Base-by-base conservation (phyloP, 1,140 invertebrate genomes). In the Drosophila arawakana region DNA sequence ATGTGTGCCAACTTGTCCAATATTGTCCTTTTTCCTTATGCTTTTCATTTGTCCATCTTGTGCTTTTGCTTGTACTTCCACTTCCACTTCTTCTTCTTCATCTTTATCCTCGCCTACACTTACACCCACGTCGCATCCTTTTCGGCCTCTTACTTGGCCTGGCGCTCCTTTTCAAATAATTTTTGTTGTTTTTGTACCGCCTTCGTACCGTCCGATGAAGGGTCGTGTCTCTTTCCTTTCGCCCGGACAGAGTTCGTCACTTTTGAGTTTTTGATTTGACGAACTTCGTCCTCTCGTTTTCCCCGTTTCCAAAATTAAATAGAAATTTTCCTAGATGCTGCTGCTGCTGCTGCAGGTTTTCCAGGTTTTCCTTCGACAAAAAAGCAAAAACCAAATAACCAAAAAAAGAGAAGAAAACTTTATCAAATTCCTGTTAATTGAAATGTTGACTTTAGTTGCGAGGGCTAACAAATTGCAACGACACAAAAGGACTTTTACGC, bases 11-110 rank as follows among this genome's bases (percentile, higher is more conserved):
- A 80, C 80, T 84, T 78, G 84, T 89, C 77, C 84, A 89, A 88
- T 89, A 89, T 88, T 89, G 84, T 84, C 84, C 78, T 67, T 89
- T 89, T 84, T 84, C 84, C 84, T 88, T 83, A 84, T 81, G 85
- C 75, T 76, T 84, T 89, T 72, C 80, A 80, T 89, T 88, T 89
- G 80, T 84, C 74, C 84, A 80, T 88, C 83, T 83, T 88, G 39
- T 88, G 66, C 83, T 88, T 88, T 21, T 88, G 69, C 77, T 88
- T 78, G 62, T 85, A 85, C 70, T 75, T 76, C 62, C 67, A 60
- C 58, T 49, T 55, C 10, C 2, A 21, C 10, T 37, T 58, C 63
- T 49, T 43, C 63, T 41, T 7, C 49, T 30, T n/a, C 18, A 21
- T 55, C 47, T 55, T 65, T 11, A 57, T 25, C 61, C 60, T 30